Evolutionary conservation across 2,113 vertebrate species (phyloP).

Genomic region (Archilochus colubris): DNA sequence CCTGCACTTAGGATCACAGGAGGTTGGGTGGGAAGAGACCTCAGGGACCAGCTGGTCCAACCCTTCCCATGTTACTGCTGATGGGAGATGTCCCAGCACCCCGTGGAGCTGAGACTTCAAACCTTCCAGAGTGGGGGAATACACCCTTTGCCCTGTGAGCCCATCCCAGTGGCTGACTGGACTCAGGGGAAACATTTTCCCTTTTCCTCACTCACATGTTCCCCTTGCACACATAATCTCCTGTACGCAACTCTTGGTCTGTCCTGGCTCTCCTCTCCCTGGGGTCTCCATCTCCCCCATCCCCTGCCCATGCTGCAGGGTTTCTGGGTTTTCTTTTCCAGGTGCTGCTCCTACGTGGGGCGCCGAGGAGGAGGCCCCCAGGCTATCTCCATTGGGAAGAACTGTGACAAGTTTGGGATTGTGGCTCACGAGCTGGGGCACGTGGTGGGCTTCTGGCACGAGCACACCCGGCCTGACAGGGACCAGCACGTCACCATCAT

Average conservation of each 20-base stretch:
- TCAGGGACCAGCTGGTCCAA: too few relatives aligned
- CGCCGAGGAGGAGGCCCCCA: constrained; percentile 93
- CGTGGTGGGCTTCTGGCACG: constrained; percentile 97
- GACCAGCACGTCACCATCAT: constrained; percentile 94
- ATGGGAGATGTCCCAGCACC: too few relatives aligned
- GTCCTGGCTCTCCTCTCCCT: background rate
- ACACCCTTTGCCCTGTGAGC: too few relatives aligned
- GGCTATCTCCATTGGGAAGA: constrained; percentile 97
- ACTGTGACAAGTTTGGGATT: constrained; percentile 98
- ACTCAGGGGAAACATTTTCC: too few relatives aligned
- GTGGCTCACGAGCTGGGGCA: constrained; percentile 96
- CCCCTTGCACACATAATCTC: accelerated
- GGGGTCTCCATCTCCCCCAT: background rate
- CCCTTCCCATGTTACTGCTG: too few relatives aligned
- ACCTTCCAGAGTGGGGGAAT: too few relatives aligned
- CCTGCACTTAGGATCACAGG: too few relatives aligned
- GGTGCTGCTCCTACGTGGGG: constrained; percentile 96
- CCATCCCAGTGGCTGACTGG: too few relatives aligned
- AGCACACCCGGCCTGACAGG: constrained; percentile 92
- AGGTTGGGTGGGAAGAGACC: too few relatives aligned
- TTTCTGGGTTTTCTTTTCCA: constrained; percentile 59
- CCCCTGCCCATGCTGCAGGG: background rate
- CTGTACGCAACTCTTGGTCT: background rate
- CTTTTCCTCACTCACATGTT: background rate
- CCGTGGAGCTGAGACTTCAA: too few relatives aligned